phyloP scores from a whole-genome alignment of 1,140 invertebrate species.

The Anadara kagoshimensis region DNA sequence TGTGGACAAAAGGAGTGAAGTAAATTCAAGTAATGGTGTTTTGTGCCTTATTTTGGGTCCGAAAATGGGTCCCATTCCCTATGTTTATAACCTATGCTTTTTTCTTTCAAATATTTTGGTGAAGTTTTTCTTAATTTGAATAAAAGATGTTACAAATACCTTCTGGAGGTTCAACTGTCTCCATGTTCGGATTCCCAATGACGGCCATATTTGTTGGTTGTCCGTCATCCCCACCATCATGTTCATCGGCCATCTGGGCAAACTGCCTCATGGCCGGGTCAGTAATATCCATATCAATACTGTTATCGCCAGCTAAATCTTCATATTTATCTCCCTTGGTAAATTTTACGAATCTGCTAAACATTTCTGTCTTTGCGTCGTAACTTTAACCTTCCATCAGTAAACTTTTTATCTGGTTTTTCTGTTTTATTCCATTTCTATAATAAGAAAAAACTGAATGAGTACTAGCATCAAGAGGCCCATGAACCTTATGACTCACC shows the following conservation, averaged over 20 bases:
- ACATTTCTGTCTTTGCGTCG: too few species aligned
- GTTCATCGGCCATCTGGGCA: conserved; percentile 3
- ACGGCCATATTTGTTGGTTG: conserved; percentile 5
- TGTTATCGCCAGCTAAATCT: conserved; percentile 54
- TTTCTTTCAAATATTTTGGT: not conserved
- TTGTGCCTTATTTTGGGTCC: not conserved
- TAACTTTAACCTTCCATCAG: too few species aligned
- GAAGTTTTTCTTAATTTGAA: too few species aligned
- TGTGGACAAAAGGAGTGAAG: too few species aligned
- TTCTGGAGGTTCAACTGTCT: not conserved
- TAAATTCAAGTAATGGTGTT: too few species aligned
- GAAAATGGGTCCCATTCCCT: not conserved
- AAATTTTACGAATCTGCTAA: conserved; percentile 57
- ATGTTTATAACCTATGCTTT: not conserved
- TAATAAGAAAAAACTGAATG: too few species aligned
- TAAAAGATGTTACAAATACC: conserved; percentile 27
- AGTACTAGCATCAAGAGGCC: too few species aligned
- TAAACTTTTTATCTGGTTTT: too few species aligned
- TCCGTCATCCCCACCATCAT: not conserved
- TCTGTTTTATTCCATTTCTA: too few species aligned
- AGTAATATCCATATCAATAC: conserved; percentile 64
- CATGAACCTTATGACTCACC: too few species aligned
- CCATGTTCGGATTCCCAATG: conserved; percentile 2
- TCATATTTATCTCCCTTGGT: conserved; percentile 57
- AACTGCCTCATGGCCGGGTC: conserved; percentile 43